Evolutionary conservation across 1,140 invertebrate species (phyloP).

Genomic region (Armadillidium nasatum): DNA sequence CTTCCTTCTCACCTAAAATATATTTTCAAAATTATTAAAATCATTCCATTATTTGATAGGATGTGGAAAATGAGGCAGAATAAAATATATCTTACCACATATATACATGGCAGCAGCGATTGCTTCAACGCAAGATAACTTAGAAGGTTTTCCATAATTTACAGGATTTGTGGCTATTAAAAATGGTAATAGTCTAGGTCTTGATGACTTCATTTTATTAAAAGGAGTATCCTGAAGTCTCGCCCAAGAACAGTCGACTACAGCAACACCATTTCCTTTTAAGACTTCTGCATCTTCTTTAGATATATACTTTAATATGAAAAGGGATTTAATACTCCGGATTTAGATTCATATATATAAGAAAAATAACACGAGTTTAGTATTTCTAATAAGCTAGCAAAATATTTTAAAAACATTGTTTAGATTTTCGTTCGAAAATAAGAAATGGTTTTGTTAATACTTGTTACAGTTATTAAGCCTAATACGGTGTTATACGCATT

Average conservation of each 20-base stretch:
- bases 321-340: slow-evolving; percentile 80
- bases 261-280: slow-evolving; percentile 75
- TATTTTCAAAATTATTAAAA: neutral
- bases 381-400: too few species aligned
- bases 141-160: slow-evolving; percentile 95
- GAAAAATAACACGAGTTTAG: too few species aligned
- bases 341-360: too few species aligned
- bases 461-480: too few species aligned
- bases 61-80: slow-evolving; percentile 4
- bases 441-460: too few species aligned
- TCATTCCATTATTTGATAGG: neutral
- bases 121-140: slow-evolving; percentile 97
- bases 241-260: slow-evolving; percentile 99
- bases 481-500: too few species aligned
- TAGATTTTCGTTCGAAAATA: too few species aligned
- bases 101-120: slow-evolving; percentile 90
- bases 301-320: slow-evolving; percentile 61
- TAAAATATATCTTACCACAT: slow-evolving; percentile 58
- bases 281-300: slow-evolving; percentile 77
- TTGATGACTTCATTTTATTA: slow-evolving; percentile 71
- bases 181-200: slow-evolving; percentile 89
- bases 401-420: too few species aligned
- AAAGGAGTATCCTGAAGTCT: slow-evolving; percentile 89
- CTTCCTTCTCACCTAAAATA: slow-evolving; percentile 61
- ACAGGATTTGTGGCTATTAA: slow-evolving; percentile 96